These are phyloP conservation scores for Gymnoscelis rufifasciata DNA, from an alignment of 2,888 invertebrate genomes.

Conservation along the genomic window DNA sequence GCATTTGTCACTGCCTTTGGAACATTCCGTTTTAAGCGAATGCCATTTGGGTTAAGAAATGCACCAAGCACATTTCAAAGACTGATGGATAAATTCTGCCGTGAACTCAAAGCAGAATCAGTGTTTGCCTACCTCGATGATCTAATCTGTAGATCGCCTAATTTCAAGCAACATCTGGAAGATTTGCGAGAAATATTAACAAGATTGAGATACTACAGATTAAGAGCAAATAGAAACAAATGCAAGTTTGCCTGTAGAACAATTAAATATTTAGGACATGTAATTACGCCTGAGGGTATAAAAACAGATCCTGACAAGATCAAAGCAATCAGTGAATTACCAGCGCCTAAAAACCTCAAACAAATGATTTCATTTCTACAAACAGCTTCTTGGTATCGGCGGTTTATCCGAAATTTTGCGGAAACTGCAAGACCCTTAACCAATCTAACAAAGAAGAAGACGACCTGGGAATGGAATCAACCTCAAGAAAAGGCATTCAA, in stretches of 20 bases:
- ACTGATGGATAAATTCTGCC: constrained; percentile 16
- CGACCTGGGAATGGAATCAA: constrained; percentile 7
- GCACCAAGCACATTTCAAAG: constrained; percentile 11
- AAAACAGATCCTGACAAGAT: constrained; percentile 29
- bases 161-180: constrained; percentile 7
- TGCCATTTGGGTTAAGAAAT: constrained; percentile 9
- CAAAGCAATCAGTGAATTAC: constrained; percentile 12
- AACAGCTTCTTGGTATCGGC: constrained; percentile 10
- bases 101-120: constrained; percentile 2
- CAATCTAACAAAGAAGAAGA: constrained; percentile 6
- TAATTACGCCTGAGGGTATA: constrained; percentile 31
- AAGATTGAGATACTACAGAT: constrained; percentile 19
- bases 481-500: constrained; percentile 5
- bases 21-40: constrained; percentile 1
- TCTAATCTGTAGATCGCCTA: constrained; percentile 9
- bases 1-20: constrained; percentile 11
- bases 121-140: constrained; percentile 17
- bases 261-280: constrained; percentile 33
- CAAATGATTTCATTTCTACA: constrained; percentile 13
- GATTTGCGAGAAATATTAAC: constrained; percentile 19
- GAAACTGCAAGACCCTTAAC: constrained; percentile 9
- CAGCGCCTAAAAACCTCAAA: constrained; percentile 4
- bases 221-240: constrained; percentile 26
- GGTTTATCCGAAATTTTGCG: constrained; percentile 12
- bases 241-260: constrained; percentile 25